phyloP scores from a whole-genome alignment of 2,113 vertebrate genomes.

The Eira barbara region DNA sequence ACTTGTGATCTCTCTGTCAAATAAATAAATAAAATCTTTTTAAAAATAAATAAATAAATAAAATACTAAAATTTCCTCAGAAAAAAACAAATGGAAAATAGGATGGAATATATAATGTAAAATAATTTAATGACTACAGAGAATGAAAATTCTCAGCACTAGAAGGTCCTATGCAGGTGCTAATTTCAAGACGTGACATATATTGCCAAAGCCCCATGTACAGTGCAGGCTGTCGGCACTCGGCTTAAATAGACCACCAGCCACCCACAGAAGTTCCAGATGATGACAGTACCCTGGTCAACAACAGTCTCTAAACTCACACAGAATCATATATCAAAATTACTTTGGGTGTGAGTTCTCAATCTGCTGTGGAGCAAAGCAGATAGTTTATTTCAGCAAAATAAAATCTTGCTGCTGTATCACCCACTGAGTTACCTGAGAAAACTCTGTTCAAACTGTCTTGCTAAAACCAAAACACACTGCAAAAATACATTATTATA shows the following conservation, averaged over 20 bases:
- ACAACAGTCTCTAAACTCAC: not conserved
- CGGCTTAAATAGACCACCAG: not conserved
- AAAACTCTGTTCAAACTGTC: not conserved
- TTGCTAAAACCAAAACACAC: not conserved
- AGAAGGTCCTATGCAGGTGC: not conserved
- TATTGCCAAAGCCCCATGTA: accelerated
- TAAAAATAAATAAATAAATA: not conserved
- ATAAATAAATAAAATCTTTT: no score
- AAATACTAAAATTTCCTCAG: not conserved
- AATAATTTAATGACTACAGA: not conserved
- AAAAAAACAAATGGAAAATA: not conserved
- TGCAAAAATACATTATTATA: not conserved
- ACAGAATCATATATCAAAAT: not conserved
- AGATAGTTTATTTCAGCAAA: not conserved
- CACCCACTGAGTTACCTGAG: not conserved
- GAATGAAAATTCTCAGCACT: not conserved
- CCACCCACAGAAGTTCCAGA: not conserved
- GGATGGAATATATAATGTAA: not conserved
- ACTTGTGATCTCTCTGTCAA: no score
- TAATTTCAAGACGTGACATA: not conserved
- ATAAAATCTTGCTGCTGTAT: not conserved
- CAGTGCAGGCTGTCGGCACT: no score
- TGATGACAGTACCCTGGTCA: not conserved
- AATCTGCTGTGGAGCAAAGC: not conserved
- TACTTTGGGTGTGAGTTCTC: not conserved